These are phyloP conservation scores for Tridacna crocea DNA, from an alignment of 2,888 invertebrate genomes.

Conservation along the genomic window DNA sequence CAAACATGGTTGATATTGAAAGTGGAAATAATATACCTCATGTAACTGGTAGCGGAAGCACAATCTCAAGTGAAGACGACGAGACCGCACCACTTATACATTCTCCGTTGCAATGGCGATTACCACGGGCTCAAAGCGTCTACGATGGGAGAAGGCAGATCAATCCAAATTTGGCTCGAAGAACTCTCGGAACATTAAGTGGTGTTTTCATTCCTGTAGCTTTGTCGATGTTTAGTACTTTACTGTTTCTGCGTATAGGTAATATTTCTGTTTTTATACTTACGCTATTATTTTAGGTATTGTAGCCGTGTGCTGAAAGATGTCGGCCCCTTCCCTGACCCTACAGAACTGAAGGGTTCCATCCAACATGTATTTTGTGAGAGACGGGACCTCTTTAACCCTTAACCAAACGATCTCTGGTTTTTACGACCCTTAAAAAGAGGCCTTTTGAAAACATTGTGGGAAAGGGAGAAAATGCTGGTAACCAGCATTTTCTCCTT, in stretches of 20 bases:
- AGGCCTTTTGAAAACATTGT: too few relatives aligned
- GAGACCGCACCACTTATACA: conserved; percentile 41
- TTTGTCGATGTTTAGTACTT: conserved; percentile 99
- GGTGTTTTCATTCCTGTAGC: conserved; percentile 99
- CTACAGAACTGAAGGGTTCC: too few relatives aligned
- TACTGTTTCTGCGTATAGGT: conserved; percentile 93
- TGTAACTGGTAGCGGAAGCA: too few relatives aligned
- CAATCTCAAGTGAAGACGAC: background rate
- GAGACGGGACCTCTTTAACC: too few relatives aligned
- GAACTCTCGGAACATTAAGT: conserved; percentile 93
- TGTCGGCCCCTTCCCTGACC: too few relatives aligned
- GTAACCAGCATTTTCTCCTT: too few relatives aligned
- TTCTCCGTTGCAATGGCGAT: conserved; percentile 27
- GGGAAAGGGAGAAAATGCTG: too few relatives aligned
- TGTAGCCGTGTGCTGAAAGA: too few relatives aligned
- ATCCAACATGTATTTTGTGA: too few relatives aligned
- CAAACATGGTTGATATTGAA: conserved; percentile 2
- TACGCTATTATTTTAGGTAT: too few relatives aligned
- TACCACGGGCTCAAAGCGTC: conserved; percentile 26
- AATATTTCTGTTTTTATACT: conserved; percentile 8
- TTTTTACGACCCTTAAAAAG: too few relatives aligned
- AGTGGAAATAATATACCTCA: background rate
- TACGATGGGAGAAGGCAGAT: conserved; percentile 10
- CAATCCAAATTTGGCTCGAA: conserved; percentile 28
- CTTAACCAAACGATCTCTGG: too few relatives aligned